These are phyloP conservation scores for Euglossa dilemma DNA, from an alignment of 1,140 invertebrate genomes.

Conservation along the genomic window DNA sequence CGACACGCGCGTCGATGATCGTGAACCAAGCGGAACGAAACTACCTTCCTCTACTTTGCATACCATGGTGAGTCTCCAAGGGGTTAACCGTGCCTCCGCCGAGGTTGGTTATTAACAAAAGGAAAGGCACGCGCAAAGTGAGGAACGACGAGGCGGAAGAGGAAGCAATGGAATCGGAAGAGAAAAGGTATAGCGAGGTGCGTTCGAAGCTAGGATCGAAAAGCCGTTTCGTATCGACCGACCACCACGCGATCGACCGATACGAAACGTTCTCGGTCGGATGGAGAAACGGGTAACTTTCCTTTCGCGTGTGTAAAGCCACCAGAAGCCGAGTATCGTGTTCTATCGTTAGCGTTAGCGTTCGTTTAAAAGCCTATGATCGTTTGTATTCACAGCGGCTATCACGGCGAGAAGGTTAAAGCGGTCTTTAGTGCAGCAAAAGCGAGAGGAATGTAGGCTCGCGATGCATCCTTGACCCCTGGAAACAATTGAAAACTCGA, in stretches of 20 bases:
- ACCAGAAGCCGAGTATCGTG: neutral
- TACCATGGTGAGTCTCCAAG: neutral
- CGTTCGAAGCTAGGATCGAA: neutral
- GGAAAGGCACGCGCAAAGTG: neutral
- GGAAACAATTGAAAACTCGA: slow-evolving; percentile 22
- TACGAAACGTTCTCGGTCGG: neutral
- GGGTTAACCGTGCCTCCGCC: neutral
- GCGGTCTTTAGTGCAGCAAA: slow-evolving; percentile 2
- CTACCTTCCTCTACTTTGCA: neutral
- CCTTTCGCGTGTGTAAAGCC: neutral
- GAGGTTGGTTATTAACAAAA: neutral
- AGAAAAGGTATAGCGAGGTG: too few relatives aligned
- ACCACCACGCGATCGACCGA: neutral
- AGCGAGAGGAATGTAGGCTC: neutral
- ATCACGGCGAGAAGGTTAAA: neutral
- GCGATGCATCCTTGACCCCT: slow-evolving; percentile 38
- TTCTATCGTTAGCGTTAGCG: slow-evolving; percentile 12
- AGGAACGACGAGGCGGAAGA: neutral
- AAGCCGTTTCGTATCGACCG: neutral
- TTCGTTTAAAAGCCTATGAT: neutral
- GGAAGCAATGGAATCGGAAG: neutral
- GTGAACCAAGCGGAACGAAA: neutral
- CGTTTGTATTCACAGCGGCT: neutral
- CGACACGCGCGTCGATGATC: neutral
- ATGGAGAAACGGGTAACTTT: neutral